Evolutionary conservation across 2,888 invertebrate genomes (phyloP).

Genomic region (Charanyca ferruginea): DNA sequence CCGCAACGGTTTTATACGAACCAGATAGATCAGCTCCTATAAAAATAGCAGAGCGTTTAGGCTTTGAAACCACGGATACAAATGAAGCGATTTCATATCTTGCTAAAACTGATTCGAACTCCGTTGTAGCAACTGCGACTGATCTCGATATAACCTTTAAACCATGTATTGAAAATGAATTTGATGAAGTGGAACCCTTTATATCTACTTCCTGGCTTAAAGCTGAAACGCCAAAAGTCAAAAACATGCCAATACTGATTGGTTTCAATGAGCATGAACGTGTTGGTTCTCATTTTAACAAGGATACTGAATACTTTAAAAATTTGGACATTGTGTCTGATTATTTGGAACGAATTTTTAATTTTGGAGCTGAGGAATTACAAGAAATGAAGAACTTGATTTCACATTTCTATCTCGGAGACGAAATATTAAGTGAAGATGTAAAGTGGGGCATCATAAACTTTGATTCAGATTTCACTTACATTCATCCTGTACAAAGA

Average conservation of each 20-base stretch:
- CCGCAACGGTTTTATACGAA: conserved; percentile 63
- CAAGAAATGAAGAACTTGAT: conserved; percentile 62
- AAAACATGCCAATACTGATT: conserved; percentile 70
- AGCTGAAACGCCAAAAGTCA: conserved; percentile 68
- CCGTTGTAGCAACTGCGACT: conserved; percentile 65
- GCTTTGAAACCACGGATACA: conserved; percentile 61
- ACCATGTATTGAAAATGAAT: conserved; percentile 76
- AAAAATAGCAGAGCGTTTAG: conserved; percentile 70
- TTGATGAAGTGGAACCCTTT: conserved; percentile 72
- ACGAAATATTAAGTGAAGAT: conserved; percentile 62
- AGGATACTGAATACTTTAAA: conserved; percentile 59
- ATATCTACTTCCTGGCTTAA: conserved; percentile 71
- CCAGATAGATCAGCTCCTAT: conserved; percentile 68
- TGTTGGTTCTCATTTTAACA: conserved; percentile 48
- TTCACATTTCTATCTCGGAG: conserved; percentile 76
- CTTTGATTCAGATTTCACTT: conserved; percentile 76
- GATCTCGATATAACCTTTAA: conserved; percentile 65
- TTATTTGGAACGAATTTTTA: conserved; percentile 58
- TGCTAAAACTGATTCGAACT: conserved; percentile 57
- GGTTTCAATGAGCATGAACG: conserved; percentile 77
- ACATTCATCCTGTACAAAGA: conserved; percentile 72
- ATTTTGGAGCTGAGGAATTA: conserved; percentile 59
- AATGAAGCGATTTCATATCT: conserved; percentile 71
- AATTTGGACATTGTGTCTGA: conserved; percentile 61
- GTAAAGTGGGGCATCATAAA: conserved; percentile 64